Evolutionary conservation across 2,888 invertebrate species (phyloP).

Genomic region (Drosophila monieri): DNA sequence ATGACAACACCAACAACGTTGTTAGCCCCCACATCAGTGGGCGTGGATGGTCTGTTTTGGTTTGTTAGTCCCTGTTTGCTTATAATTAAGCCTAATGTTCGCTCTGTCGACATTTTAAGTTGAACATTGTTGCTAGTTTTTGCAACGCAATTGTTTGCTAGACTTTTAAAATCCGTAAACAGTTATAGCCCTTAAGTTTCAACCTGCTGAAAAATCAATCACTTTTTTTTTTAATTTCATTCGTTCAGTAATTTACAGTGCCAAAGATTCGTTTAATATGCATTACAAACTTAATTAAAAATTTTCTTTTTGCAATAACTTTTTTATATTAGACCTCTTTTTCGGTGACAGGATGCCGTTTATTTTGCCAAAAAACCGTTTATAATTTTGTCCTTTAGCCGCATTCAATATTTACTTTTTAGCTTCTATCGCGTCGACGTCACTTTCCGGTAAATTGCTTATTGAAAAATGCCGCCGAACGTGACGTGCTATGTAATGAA

Average conservation of each 20-base stretch:
- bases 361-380: not conserved
- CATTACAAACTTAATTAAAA: not conserved
- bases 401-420: slow-evolving; percentile 22
- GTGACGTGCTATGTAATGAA: slow-evolving; percentile 56
- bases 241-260: not conserved
- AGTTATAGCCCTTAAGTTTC: not conserved
- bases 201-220: not conserved
- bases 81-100: slow-evolving; percentile 58
- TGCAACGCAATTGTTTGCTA: slow-evolving; percentile 23
- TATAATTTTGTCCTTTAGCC: not conserved
- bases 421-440: not conserved
- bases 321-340: not conserved
- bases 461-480: slow-evolving; percentile 43
- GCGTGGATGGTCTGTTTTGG: slow-evolving; percentile 23
- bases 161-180: not conserved
- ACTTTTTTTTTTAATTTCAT: not conserved
- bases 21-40: slow-evolving; percentile 17
- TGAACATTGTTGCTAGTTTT: slow-evolving; percentile 33
- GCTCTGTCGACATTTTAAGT: slow-evolving; percentile 45
- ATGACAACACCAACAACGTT: slow-evolving; percentile 31
- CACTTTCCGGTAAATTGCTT: slow-evolving; percentile 36
- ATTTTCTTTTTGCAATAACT: not conserved
- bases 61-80: slow-evolving; percentile 43
- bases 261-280: not conserved
- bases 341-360: not conserved